Evolutionary conservation across 1,140 invertebrate species (phyloP).

Genomic region (Branchinecta lynchi): DNA sequence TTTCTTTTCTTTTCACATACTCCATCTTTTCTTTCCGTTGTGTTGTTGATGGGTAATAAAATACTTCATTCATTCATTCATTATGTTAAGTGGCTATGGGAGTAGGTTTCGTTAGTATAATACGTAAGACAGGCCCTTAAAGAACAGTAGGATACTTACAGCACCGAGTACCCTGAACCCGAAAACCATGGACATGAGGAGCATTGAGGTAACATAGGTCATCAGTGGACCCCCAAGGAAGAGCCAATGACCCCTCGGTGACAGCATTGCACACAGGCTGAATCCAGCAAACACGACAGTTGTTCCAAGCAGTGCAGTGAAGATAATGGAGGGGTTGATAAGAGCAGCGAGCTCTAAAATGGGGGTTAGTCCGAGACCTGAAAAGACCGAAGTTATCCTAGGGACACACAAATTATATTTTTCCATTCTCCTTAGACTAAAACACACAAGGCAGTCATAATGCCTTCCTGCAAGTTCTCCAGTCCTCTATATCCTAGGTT

Average conservation of each 20-base stretch:
- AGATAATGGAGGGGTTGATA: conserved; percentile 67
- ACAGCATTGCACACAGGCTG: conserved; percentile 62
- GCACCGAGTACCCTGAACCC: too few species aligned
- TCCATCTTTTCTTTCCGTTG: too few species aligned
- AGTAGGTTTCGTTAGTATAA: too few species aligned
- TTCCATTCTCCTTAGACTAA: background rate
- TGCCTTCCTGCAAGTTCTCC: too few species aligned
- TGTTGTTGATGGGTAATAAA: too few species aligned
- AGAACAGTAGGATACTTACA: too few species aligned
- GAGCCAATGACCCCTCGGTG: conserved; percentile 62
- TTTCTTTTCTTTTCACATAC: too few species aligned
- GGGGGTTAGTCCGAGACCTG: conserved; percentile 63
- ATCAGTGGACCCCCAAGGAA: conserved; percentile 40
- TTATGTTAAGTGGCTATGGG: too few species aligned
- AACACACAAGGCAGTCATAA: background rate
- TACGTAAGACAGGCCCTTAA: too few species aligned
- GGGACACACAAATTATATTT: too few species aligned
- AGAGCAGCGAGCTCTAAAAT: conserved; percentile 54
- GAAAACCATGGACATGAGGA: conserved; percentile 13
- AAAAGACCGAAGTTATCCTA: background rate
- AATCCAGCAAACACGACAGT: conserved; percentile 79
- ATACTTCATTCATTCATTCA: too few species aligned
- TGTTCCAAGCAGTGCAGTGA: conserved; percentile 72
- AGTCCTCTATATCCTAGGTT: too few species aligned
- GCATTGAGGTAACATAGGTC: conserved; percentile 23